Conservation (phyloP, 1,140 invertebrate genomes). For the Drosophila ercepeae region DNA sequence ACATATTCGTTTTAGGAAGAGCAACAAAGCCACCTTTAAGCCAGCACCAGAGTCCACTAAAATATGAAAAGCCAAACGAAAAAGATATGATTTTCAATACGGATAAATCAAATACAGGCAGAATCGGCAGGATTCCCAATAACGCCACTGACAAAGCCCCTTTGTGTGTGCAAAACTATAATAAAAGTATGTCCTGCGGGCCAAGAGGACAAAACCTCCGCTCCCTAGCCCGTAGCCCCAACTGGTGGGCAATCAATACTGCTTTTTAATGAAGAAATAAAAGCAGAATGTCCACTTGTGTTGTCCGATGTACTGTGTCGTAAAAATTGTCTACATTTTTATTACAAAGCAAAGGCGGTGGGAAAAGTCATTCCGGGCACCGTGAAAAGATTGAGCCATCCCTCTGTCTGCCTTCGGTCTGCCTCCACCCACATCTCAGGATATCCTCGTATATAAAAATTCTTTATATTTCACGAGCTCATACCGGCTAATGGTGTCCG, state of each 20-base stretch:
- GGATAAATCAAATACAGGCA: constrained; percentile 48
- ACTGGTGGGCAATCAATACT: constrained; percentile 66
- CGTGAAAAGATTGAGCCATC: constrained; percentile 53
- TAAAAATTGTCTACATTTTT: constrained; percentile 82
- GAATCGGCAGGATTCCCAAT: constrained; percentile 11
- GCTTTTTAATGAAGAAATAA: constrained; percentile 82
- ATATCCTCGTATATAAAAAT: background rate
- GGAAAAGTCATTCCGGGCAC: constrained; percentile 11
- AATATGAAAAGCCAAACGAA: constrained; percentile 30
- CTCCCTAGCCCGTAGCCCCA: background rate
- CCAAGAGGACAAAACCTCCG: background rate
- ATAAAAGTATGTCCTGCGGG: constrained; percentile 48
- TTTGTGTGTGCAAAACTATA: constrained; percentile 42
- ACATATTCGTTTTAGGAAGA: background rate
- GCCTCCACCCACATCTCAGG: background rate
- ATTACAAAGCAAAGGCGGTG: constrained; percentile 44
- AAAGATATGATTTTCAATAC: constrained; percentile 35
- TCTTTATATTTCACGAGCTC: constrained; percentile 16
- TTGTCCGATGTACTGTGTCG: constrained; percentile 51
- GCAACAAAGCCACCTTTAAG: background rate
- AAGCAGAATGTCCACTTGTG: constrained; percentile 72
- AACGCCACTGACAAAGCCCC: constrained; percentile 25
- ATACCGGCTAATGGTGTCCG: constrained; percentile 35
- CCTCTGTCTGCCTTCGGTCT: constrained; percentile 29
- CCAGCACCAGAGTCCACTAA: background rate